Percentiles rank a stretch among this genome's conserved stretches.
Evolutionary conservation across 2,888 invertebrate species (phyloP).

Genomic region (Rhagonycha lutea): DNA sequence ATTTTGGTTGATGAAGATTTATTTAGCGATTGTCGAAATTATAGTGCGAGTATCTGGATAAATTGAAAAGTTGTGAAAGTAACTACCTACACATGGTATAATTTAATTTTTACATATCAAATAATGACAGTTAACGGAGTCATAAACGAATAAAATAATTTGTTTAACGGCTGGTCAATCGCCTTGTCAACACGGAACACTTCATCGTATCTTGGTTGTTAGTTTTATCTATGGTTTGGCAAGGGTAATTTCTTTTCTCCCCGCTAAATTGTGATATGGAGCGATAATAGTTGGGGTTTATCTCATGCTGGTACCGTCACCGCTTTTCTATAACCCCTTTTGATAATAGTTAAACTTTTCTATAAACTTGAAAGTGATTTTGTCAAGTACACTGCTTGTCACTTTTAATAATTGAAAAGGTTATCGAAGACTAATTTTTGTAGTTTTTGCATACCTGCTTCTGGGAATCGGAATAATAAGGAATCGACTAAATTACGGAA

Average conservation of each 20-base stretch:
- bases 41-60: not conserved
- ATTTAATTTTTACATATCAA: not conserved
- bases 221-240: conserved; percentile 25
- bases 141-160: not conserved
- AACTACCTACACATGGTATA: not conserved
- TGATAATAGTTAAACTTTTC: conserved; percentile 23
- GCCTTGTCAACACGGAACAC: conserved; percentile 26
- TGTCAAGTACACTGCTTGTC: conserved; percentile 17
- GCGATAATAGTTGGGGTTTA: conserved; percentile 21
- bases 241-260: conserved; percentile 29
- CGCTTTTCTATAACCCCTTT: conserved; percentile 21
- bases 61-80: not conserved
- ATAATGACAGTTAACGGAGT: not conserved
- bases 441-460: not conserved
- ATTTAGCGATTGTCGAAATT: conserved; percentile 23
- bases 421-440: not conserved
- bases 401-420: not conserved
- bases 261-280: conserved; percentile 23
- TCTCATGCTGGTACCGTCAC: conserved; percentile 30
- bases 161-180: conserved; percentile 20
- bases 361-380: conserved; percentile 16
- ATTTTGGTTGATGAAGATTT: conserved; percentile 28
- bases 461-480: too few relatives aligned
- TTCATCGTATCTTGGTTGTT: conserved; percentile 22
- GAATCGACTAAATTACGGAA: conserved; percentile 3